These are phyloP conservation scores for Conus ventricosus DNA, from an alignment of 1,140 invertebrate species.

Conservation along the genomic window DNA sequence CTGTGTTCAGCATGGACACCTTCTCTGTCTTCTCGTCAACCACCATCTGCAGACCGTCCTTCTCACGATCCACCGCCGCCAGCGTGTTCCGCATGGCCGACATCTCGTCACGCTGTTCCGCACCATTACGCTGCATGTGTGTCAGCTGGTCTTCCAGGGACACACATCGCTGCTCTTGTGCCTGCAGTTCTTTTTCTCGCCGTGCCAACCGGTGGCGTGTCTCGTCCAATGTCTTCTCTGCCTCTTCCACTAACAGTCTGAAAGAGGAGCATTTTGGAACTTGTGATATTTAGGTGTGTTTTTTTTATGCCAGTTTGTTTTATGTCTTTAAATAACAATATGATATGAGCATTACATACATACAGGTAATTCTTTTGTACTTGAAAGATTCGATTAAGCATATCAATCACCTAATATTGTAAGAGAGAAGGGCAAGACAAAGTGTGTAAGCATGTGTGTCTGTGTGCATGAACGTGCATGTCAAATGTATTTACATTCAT, in stretches of 20 bases:
- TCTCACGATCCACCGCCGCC: conserved; percentile 70
- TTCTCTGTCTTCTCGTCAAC: conserved; percentile 73
- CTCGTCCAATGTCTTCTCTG: conserved; percentile 69
- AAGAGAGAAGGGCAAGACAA: too few relatives aligned
- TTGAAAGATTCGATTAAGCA: too few relatives aligned
- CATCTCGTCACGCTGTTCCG: conserved; percentile 62
- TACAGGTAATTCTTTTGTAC: too few relatives aligned
- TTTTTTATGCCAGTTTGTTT: neutral
- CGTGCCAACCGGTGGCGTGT: conserved; percentile 60
- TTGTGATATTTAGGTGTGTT: neutral
- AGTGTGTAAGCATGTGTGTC: too few relatives aligned
- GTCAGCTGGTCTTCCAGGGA: conserved; percentile 64
- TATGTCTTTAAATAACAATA: neutral
- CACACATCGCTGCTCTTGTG: conserved; percentile 56
- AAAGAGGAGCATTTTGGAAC: neutral
- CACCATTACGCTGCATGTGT: conserved; percentile 53
- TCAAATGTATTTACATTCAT: too few relatives aligned
- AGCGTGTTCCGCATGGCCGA: conserved; percentile 64
- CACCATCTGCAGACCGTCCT: conserved; percentile 70
- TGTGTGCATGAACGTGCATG: too few relatives aligned
- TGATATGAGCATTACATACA: neutral
- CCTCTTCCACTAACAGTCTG: conserved; percentile 72
- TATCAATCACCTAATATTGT: too few relatives aligned
- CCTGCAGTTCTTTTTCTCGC: conserved; percentile 64
- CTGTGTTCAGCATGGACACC: conserved; percentile 62